A percentile compares a stretch with the other conserved stretches of the same genome.
Evolutionary conservation across 2,888 invertebrate species (phyloP).

Genomic region (Nemotelus nigrinus): DNA sequence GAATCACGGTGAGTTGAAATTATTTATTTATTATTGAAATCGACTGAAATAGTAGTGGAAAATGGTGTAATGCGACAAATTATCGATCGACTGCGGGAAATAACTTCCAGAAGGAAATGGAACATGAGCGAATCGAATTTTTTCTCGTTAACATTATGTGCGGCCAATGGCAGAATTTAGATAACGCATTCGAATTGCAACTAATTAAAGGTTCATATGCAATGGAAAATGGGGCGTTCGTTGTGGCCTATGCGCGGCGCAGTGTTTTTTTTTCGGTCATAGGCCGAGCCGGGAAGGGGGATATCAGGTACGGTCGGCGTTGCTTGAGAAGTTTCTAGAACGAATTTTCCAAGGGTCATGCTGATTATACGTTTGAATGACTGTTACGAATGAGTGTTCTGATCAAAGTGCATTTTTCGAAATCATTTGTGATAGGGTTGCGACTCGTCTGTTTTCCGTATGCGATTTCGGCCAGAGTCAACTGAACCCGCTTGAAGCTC

Average conservation of each 20-base stretch:
- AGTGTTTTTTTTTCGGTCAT: too few relatives aligned
- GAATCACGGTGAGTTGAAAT: slow-evolving; percentile 10
- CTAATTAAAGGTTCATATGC: too few relatives aligned
- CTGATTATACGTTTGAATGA: too few relatives aligned
- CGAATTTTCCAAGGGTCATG: background rate
- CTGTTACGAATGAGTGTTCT: too few relatives aligned
- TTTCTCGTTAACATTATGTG: background rate
- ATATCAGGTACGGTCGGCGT: background rate
- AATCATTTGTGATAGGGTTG: background rate
- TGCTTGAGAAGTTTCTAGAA: slow-evolving; percentile 2
- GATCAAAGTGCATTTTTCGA: too few relatives aligned
- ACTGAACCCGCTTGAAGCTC: background rate
- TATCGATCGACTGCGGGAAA: slow-evolving; percentile 13
- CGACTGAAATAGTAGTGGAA: background rate
- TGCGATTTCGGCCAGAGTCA: background rate
- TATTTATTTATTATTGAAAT: background rate
- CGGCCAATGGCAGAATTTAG: too few relatives aligned
- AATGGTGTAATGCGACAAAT: background rate
- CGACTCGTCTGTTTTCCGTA: background rate
- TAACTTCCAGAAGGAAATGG: slow-evolving; percentile 31
- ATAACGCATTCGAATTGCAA: too few relatives aligned
- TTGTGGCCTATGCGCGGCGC: too few relatives aligned
- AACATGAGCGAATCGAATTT: slow-evolving; percentile 24
- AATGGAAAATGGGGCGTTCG: too few relatives aligned
- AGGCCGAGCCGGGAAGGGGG: background rate